phyloP scores from a whole-genome alignment of 2,113 vertebrate species.

The Leptodactylus fuscus region DNA sequence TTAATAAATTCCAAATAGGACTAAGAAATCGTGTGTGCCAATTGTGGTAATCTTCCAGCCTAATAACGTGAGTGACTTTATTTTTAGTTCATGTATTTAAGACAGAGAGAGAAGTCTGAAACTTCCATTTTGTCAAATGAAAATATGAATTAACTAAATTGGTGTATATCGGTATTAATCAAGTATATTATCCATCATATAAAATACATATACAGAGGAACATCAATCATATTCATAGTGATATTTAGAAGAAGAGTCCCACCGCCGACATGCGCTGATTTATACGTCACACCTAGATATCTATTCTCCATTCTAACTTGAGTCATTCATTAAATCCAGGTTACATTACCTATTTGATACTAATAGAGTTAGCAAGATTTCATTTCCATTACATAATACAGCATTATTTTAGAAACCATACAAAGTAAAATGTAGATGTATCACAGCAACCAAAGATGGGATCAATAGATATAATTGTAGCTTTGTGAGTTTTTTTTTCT shows the following conservation, averaged over 20 bases:
- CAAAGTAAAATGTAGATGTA: background rate
- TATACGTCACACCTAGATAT: background rate
- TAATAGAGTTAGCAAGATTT: background rate
- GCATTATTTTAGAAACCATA: background rate
- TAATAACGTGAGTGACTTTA: background rate
- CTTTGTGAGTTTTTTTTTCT: background rate
- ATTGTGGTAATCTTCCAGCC: background rate
- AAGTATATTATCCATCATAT: background rate
- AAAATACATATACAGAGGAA: background rate
- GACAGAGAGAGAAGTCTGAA: slow-evolving; percentile 8
- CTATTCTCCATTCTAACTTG: background rate
- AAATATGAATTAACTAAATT: slow-evolving; percentile 19
- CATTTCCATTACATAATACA: background rate
- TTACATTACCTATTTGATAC: background rate
- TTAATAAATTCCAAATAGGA: slow-evolving; percentile 2
- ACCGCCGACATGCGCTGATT: background rate
- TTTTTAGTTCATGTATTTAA: slow-evolving; percentile 1
- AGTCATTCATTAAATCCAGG: slow-evolving; percentile 22
- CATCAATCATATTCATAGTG: slow-evolving; percentile 24
- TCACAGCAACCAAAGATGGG: background rate
- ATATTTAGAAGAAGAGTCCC: background rate
- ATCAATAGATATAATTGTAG: background rate
- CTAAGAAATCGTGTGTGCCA: background rate
- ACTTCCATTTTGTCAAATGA: slow-evolving; percentile 21
- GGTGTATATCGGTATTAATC: background rate